A percentile compares a stretch with the other conserved stretches of the same genome.
phyloP scores from a whole-genome alignment of 1,140 invertebrate genomes.

The Eciton burchellii region DNA sequence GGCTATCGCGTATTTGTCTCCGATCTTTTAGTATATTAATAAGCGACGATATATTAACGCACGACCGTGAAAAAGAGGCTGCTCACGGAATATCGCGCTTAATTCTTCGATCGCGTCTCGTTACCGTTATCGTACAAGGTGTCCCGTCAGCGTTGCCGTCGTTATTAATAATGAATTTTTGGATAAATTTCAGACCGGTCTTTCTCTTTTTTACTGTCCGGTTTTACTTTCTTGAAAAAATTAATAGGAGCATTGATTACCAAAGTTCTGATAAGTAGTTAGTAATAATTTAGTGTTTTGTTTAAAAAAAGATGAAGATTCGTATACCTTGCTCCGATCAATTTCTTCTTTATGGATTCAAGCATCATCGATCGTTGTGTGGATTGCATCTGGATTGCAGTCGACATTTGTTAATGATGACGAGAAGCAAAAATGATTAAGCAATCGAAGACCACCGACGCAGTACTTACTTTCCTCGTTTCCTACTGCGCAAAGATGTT shows the following conservation, averaged over 20 bases:
- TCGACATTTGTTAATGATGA: conserved; percentile 51
- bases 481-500: conserved; percentile 30
- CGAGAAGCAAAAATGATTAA: conserved; percentile 35
- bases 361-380: conserved; percentile 45
- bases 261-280: neutral
- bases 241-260: conserved; percentile 9
- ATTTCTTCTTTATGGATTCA: neutral
- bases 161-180: conserved; percentile 15
- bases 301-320: too few species aligned
- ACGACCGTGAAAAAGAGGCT: conserved; percentile 15
- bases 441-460: conserved; percentile 17
- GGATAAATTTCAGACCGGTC: neutral
- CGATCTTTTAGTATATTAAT: conserved; percentile 68
- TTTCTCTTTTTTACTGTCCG: too few species aligned
- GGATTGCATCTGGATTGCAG: conserved; percentile 1
- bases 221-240: neutral
- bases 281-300: too few species aligned
- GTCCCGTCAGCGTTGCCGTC: neutral
- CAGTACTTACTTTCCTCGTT: conserved; percentile 9
- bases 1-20: conserved; percentile 72
- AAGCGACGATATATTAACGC: conserved; percentile 65
- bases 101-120: conserved; percentile 19
- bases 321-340: neutral
- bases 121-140: neutral
- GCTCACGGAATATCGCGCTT: conserved; percentile 35